Percentiles rank a stretch among this genome's conserved stretches.
phyloP scores from a whole-genome alignment of 2,888 invertebrate genomes.

The Chrysina gloriosa region DNA sequence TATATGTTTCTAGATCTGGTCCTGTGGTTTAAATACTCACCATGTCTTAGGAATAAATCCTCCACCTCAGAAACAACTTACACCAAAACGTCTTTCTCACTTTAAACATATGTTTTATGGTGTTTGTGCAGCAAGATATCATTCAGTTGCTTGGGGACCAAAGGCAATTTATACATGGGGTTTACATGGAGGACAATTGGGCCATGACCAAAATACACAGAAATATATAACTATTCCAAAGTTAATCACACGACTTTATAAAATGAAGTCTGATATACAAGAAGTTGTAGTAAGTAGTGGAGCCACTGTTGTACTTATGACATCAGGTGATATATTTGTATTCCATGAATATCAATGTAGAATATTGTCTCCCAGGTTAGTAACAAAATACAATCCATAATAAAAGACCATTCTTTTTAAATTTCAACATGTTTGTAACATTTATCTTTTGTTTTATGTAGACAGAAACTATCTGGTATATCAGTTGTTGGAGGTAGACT shows the following conservation, averaged over 20 bases:
- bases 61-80: slow-evolving; percentile 64
- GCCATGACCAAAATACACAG: slow-evolving; percentile 69
- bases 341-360: slow-evolving; percentile 78
- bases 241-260: slow-evolving; percentile 59
- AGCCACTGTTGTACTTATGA: slow-evolving; percentile 75
- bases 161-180: slow-evolving; percentile 82
- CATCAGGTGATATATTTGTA: slow-evolving; percentile 76
- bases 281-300: slow-evolving; percentile 74
- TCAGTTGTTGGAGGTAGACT: slow-evolving; percentile 68
- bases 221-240: slow-evolving; percentile 66
- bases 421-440: not conserved
- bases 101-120: slow-evolving; percentile 65
- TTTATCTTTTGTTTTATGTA: slow-evolving; percentile 15
- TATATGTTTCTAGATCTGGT: slow-evolving; percentile 66
- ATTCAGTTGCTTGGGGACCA: slow-evolving; percentile 76
- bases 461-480: slow-evolving; percentile 33
- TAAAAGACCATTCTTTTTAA: not conserved
- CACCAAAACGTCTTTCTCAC: slow-evolving; percentile 63
- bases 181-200: slow-evolving; percentile 84
- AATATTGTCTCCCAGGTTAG: slow-evolving; percentile 73
- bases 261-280: slow-evolving; percentile 53
- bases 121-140: slow-evolving; percentile 76
- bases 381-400: not conserved
- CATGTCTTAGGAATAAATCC: slow-evolving; percentile 73
- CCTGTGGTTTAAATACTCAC: slow-evolving; percentile 74